These are phyloP conservation scores for Pyrrhia umbra DNA, from an alignment of 2,888 invertebrate species.

Conservation along the genomic window DNA sequence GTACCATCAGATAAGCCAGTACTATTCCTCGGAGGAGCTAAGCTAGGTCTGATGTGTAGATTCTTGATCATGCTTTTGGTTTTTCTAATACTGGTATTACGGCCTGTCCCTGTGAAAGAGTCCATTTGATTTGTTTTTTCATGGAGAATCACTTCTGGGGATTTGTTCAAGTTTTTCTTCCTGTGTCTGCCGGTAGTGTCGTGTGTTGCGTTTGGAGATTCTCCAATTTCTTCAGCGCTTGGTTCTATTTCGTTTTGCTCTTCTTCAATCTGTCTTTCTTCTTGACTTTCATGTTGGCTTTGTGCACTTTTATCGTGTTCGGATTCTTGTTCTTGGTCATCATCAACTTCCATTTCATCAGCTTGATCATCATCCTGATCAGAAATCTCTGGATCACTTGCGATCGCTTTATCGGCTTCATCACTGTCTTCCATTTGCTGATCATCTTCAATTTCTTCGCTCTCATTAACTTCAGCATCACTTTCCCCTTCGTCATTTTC, in stretches of 20 bases:
- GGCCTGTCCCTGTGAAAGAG: conserved; percentile 69
- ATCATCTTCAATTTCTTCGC: conserved; percentile 47
- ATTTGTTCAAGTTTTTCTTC: conserved; percentile 63
- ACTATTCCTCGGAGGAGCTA: conserved; percentile 73
- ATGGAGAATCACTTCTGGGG: conserved; percentile 77
- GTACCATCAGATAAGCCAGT: conserved; percentile 72
- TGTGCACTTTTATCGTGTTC: conserved; percentile 25
- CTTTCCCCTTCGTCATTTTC: conserved; percentile 27
- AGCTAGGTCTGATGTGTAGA: conserved; percentile 67
- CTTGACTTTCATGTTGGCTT: conserved; percentile 11
- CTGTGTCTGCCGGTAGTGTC: conserved; percentile 72
- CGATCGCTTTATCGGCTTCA: conserved; percentile 40
- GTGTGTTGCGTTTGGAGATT: conserved; percentile 67
- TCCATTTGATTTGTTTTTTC: conserved; percentile 66
- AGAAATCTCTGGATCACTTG: conserved; percentile 49
- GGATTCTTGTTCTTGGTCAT: conserved; percentile 31
- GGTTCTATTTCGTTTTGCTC: conserved; percentile 41
- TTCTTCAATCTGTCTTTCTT: conserved; percentile 17
- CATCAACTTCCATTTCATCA: conserved; percentile 51
- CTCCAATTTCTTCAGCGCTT: conserved; percentile 49
- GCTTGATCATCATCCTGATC: conserved; percentile 43
- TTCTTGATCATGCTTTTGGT: conserved; percentile 71
- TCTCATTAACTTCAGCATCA: conserved; percentile 29
- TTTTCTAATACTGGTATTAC: conserved; percentile 73
- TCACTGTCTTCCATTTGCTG: conserved; percentile 49